Evolutionary conservation across 1,140 invertebrate genomes (phyloP), one percentile per base, ranked within the genome.

Genomic region (Drosophila rufa): DNA sequence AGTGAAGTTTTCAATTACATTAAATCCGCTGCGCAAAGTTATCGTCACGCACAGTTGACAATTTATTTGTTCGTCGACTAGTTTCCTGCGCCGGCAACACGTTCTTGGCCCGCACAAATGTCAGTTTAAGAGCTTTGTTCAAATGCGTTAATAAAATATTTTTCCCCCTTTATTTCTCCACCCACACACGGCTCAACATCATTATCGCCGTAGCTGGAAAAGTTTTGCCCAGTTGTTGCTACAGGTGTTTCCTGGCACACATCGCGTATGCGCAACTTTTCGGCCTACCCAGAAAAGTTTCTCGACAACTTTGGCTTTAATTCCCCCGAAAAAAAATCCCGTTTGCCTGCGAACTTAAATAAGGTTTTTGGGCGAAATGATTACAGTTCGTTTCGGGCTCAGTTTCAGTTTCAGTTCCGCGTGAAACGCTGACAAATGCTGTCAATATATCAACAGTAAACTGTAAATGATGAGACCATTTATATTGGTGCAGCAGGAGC

Each of bases 1-100:
- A 77, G 62, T 53, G 80, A 85, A 89, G 82, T 90, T 90, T 90
- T 79, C 85, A 90, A 90, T 90, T 90, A 90, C 69, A 85, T 90
- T 91, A 90, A 90, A 90, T 91, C 85, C 82, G 62, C 58, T 69
- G n/a, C 48, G 51, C 68, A 65, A 79, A 82, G 78, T 80, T 85
- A 66, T 27, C 75, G 74, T 64, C 85, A 90, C 85, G 82, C 82
- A 82, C 71, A 79, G 81, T 85, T 79, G 79, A 90, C 85, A 90
- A 89, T 90, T 89, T 84, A 89, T 84, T 90, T 80, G 82, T 78
- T 74, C 65, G 74, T 51, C 50, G 40, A 47, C 56, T 55, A 71
- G 69, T 67, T 61, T 77, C 58, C 66, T 62, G 58, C 70, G 42
- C 27, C 53, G 45, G 30, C 58, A 38, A 65, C 46, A 74, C 69